Evolutionary conservation across 2,113 vertebrate genomes (phyloP).

Genomic region (Dicaeum eximium): DNA sequence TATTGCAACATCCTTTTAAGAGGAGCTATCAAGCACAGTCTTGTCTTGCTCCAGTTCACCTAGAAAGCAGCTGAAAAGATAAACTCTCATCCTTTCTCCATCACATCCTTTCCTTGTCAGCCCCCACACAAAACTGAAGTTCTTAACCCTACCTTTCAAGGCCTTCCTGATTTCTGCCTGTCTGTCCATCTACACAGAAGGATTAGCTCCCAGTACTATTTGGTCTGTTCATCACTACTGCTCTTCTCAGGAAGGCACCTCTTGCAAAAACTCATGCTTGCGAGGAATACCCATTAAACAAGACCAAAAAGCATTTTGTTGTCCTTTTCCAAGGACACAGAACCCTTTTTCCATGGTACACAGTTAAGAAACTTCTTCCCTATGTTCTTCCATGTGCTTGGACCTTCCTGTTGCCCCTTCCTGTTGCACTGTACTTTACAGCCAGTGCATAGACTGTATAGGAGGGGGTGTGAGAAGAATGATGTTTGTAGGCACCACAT

Average conservation of each 20-base stretch:
- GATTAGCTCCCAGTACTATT: background rate
- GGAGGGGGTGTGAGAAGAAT: background rate
- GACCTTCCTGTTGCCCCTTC: background rate
- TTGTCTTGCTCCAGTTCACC: background rate
- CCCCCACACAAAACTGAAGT: background rate
- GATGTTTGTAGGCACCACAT: background rate
- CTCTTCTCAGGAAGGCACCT: background rate
- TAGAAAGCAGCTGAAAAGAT: background rate
- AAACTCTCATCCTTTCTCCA: background rate
- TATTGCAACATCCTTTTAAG: background rate
- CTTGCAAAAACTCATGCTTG: background rate
- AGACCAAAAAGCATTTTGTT: background rate
- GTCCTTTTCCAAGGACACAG: background rate
- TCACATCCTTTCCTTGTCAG: background rate
- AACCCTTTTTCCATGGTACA: background rate
- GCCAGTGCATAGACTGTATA: too few species aligned
- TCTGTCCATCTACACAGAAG: background rate
- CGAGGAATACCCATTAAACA: background rate
- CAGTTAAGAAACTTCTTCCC: background rate
- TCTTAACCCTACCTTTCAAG: background rate
- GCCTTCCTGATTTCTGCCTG: background rate
- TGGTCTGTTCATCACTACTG: background rate
- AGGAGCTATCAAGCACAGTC: background rate
- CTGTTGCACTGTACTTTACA: background rate
- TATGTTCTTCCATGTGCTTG: background rate